Conservation (phyloP, 2,113 vertebrate species). For the Calonectris borealis region DNA sequence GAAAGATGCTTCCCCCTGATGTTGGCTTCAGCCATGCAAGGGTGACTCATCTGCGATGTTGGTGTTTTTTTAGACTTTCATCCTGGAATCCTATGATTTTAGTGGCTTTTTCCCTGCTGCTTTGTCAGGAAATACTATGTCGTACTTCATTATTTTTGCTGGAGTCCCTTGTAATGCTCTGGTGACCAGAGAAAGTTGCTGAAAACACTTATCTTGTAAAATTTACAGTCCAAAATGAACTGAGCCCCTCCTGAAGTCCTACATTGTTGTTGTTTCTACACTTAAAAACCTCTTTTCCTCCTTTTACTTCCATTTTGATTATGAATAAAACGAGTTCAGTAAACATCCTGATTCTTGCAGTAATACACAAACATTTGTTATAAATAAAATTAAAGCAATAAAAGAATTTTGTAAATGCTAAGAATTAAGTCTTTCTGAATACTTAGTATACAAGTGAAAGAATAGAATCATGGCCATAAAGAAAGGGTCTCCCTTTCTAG, state of each 20-base stretch:
- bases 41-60: not conserved
- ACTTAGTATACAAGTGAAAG: not conserved
- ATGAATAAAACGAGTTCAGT: not conserved
- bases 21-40: not conserved
- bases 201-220: not conserved
- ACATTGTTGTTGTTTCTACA: not conserved
- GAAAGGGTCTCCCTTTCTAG: not conserved
- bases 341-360: not conserved
- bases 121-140: not conserved
- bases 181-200: not conserved
- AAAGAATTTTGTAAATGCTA: not conserved
- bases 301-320: not conserved
- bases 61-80: not conserved
- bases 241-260: not conserved
- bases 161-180: not conserved
- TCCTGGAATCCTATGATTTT: not conserved
- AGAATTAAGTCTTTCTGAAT: not conserved
- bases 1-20: fast-evolving
- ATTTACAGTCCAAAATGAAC: not conserved
- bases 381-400: not conserved
- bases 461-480: not conserved
- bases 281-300: not conserved
- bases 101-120: not conserved
- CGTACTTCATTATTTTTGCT: not conserved
- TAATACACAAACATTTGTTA: not conserved